Evolutionary conservation across 2,797 vertebrate species (phyloP), one percentile per base, ranked within the genome.

Genomic region (Eidolon dupreanum): DNA sequence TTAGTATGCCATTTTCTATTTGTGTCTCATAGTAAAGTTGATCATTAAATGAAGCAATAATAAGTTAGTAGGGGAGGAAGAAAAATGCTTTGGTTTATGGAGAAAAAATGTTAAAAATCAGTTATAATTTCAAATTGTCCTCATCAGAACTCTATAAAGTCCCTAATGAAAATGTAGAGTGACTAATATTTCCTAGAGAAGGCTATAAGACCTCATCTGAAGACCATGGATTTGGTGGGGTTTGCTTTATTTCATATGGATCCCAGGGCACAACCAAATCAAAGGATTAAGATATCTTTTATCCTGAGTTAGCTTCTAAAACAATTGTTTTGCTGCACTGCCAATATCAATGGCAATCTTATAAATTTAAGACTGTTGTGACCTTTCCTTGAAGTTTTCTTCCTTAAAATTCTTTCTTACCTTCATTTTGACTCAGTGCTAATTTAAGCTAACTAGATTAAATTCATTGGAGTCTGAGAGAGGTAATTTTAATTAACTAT

Each of bases 381-480:
- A 91, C 51, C 57, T 96, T 97, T 57, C 74, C 61, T 93, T 95
- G 20, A 22, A 71, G 7, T 91, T 95, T 49, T 71, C 17, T 79
- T 85, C 28, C 41, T 65, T 78, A 88, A 93, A 97, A 85, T 49
- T 86, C 49, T 95, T 65, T 86, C 55, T 95, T 93, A 17, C 36
- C 87, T 79, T 94, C 75, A 87, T 90, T 95, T 92, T 93, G 89
- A 28, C 53, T 83, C 33, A 26, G 31, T 79, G 55, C 94, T 96
- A 83, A 95, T 94, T 96, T 93, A 87, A 96, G 49, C 65, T 96
- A 95, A 93, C 93, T 26, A 81, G 74, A 95, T 68, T 94, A 93
- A 97, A 94, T 95, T 86, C 81, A 66, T 1, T 75, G 88, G 73
- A 57, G 74, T 88, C 63, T 79, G n/a, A 89, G 57, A 90, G 65